Base-by-base conservation (phyloP, 1,140 invertebrate species). In the Trachymyrmex cornetzi region DNA sequence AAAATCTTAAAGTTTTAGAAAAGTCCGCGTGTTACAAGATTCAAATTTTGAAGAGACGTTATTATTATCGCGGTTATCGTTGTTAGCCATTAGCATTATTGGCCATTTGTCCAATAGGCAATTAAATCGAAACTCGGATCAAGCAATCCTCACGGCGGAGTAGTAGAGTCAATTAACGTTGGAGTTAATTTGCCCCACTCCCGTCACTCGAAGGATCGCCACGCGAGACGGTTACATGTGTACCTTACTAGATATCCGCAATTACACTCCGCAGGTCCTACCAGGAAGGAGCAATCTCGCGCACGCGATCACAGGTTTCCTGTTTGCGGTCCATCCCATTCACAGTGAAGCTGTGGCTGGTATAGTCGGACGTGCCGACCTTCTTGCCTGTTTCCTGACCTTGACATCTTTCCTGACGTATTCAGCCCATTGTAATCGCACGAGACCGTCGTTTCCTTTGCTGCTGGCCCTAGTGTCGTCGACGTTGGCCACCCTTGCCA, bases 261-360 rank as follows among this genome's bases (percentile, higher is more conserved):
- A 84, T 84, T 84, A 84, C 80, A 75, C 69, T 84, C 55, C 57
- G 57, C 91, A 95, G 94, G 94, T 97, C 55, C 96, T 97, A 71
- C 95, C 95, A 77, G 95, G 96, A 77, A 95, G 95, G 89, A 96
- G 96, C 81, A 96, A 96, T 91, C 95, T 97, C 93, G 96, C 97
- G 11, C 96, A 97, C 16, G 96, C 97, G 72, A 96, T 98, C 22
- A 97, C 98, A 0, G 98, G 98, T 2, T 94, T 99, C 2, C 96
- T 99, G 34, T 99, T 99, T 95, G 98, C 99, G 57, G 97, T 98
- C 0, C 99, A 99, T 96, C 99, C 99, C 22, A 97, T 99, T 88
- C 99, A 99, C 95, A 98, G 98, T 44, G 99, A 99, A 95, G 98
- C 99, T 1, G 99, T 99, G 9, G 98, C 99, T 14, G 98, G 98